Percentiles rank a stretch among this genome's conserved stretches.
Evolutionary conservation across 92 coral and sea anemone genomes (phyloP).

Genomic region (Porites evermanni): DNA sequence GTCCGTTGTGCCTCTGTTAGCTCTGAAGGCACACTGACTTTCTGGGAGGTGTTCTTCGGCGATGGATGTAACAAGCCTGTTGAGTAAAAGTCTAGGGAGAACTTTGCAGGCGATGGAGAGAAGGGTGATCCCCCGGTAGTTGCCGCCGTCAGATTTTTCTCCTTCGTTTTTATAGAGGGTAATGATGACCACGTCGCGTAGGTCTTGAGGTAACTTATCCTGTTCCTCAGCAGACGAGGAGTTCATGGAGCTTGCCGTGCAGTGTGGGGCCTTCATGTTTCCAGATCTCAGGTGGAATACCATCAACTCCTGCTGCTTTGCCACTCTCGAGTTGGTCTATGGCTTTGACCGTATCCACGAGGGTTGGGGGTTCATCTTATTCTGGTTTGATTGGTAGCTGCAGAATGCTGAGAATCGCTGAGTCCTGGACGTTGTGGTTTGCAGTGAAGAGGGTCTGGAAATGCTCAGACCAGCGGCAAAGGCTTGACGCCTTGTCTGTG

Average conservation of each 20-base stretch:
- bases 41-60: constrained; percentile 18
- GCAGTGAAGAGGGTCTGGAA: no score
- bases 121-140: constrained; percentile 43
- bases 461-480: no score
- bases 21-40: constrained; percentile 31
- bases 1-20: constrained; percentile 36
- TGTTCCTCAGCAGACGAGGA: constrained; percentile 19
- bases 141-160: neutral
- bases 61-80: constrained; percentile 10
- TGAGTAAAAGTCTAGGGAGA: constrained; percentile 21
- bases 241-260: no score
- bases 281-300: neutral
- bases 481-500: no score
- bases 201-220: constrained; percentile 23
- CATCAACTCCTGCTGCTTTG: no score
- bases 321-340: no score
- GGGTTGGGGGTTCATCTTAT: no score
- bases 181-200: constrained; percentile 32
- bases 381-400: no score
- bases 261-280: no score
- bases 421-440: no score
- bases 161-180: constrained; percentile 48
- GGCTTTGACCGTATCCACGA: no score
- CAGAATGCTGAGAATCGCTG: no score
- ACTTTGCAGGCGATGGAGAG: constrained; percentile 31